phyloP scores from a whole-genome alignment of 2,797 vertebrate species.

The Serranus cabrilla region DNA sequence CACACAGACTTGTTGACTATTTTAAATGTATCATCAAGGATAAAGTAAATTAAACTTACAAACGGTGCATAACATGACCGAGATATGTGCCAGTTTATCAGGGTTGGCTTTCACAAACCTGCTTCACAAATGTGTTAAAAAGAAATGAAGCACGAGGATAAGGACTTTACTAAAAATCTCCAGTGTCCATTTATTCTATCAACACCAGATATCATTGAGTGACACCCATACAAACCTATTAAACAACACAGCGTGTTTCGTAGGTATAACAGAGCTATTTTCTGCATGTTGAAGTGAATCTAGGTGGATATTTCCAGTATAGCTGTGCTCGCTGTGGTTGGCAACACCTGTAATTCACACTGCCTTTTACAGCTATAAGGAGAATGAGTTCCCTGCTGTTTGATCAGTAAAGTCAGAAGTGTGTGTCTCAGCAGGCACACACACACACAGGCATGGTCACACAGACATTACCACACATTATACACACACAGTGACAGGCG shows the following conservation, averaged over 20 bases:
- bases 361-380: slow-evolving; percentile 1
- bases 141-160: slow-evolving; percentile 27
- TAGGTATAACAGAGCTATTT: slow-evolving; percentile 19
- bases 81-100: slow-evolving; percentile 7
- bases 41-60: not conserved
- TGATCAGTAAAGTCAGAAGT: slow-evolving; percentile 12
- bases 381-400: not conserved
- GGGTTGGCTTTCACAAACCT: not conserved
- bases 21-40: not conserved
- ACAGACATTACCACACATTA: slow-evolving; percentile 58
- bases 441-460: slow-evolving; percentile 24
- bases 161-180: slow-evolving; percentile 4
- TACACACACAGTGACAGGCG: slow-evolving; percentile 60
- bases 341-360: slow-evolving; percentile 10
- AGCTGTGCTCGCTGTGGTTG: not conserved
- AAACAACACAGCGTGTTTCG: not conserved
- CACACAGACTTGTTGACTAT: not conserved
- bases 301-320: not conserved
- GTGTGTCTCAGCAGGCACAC: slow-evolving; percentile 15
- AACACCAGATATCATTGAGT: not conserved
- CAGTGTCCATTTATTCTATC: not conserved
- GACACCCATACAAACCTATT: slow-evolving; percentile 3
- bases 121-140: not conserved
- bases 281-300: not conserved
- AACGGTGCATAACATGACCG: not conserved